A percentile compares a stretch with the other conserved stretches of the same genome.
phyloP scores from a whole-genome alignment of 2,888 invertebrate species.

The Polydrusus tereticollis region DNA sequence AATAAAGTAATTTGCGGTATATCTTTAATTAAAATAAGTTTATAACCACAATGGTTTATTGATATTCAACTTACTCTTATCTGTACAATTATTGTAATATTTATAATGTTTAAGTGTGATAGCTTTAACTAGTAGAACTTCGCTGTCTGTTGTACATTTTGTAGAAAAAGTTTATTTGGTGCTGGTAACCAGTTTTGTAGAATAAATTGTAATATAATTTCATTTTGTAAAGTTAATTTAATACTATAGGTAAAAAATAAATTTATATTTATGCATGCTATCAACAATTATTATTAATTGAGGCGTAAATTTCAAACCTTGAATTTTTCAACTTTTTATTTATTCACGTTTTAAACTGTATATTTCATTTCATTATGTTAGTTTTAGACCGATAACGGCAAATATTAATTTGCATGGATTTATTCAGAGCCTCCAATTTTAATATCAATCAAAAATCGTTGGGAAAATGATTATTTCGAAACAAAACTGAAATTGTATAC shows the following conservation, averaged over 20 bases:
- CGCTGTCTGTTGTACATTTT: background rate
- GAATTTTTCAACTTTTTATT: conserved; percentile 1
- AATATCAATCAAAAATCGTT: conserved; percentile 3
- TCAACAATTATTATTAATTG: too few species aligned
- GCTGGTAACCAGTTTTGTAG: background rate
- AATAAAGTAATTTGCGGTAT: too few species aligned
- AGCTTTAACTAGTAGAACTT: background rate
- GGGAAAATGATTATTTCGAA: background rate
- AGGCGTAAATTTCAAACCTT: background rate
- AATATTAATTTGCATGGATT: conserved; percentile 1
- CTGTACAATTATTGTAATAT: background rate
- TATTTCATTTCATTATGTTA: conserved; percentile 15
- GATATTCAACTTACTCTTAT: background rate
- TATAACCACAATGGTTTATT: too few species aligned
- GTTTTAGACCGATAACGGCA: conserved; percentile 13
- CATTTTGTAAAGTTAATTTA: background rate
- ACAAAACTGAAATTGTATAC: conserved; percentile 11
- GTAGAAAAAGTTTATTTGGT: background rate
- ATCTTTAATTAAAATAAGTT: too few species aligned
- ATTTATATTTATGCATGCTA: background rate
- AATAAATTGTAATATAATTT: background rate
- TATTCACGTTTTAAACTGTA: conserved; percentile 18
- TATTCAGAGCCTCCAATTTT: background rate
- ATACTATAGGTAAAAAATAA: background rate
- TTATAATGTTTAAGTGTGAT: background rate